These are phyloP conservation scores for Rhinoderma darwinii DNA, from an alignment of 2,113 vertebrate species.

Conservation along the genomic window DNA sequence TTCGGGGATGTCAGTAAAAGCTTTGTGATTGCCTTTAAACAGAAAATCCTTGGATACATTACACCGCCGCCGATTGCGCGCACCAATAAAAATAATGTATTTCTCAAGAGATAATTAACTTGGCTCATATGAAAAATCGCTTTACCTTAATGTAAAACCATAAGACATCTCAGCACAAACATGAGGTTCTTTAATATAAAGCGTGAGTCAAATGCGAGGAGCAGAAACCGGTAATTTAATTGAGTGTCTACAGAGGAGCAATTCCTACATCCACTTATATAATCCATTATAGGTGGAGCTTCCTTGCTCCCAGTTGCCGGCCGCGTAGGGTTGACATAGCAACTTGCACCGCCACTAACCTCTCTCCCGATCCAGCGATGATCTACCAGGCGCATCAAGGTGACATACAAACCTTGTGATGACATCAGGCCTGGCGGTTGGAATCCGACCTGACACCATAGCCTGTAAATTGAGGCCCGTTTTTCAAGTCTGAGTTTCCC, in stretches of 20 bases:
- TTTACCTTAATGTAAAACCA: slow-evolving; percentile 1
- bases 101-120: slow-evolving; percentile 26
- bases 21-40: slow-evolving; percentile 18
- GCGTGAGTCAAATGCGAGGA: not conserved
- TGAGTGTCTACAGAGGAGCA: not conserved
- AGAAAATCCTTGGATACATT: not conserved
- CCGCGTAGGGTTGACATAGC: too few species aligned
- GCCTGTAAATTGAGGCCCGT: too few species aligned
- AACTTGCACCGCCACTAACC: too few species aligned
- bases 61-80: not conserved
- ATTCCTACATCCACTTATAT: not conserved
- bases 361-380: too few species aligned
- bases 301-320: too few species aligned
- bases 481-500: too few species aligned
- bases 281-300: not conserved
- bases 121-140: not conserved
- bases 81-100: slow-evolving; percentile 1
- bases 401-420: too few species aligned
- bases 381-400: too few species aligned
- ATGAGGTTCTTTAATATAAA: not conserved
- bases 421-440: too few species aligned
- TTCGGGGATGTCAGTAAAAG: slow-evolving; percentile 28
- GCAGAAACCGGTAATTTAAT: not conserved
- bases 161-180: slow-evolving; percentile 17
- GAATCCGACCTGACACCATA: too few species aligned